phyloP scores from a whole-genome alignment of 2,113 vertebrate genomes.

The Petrocephalus microphthalmus region DNA sequence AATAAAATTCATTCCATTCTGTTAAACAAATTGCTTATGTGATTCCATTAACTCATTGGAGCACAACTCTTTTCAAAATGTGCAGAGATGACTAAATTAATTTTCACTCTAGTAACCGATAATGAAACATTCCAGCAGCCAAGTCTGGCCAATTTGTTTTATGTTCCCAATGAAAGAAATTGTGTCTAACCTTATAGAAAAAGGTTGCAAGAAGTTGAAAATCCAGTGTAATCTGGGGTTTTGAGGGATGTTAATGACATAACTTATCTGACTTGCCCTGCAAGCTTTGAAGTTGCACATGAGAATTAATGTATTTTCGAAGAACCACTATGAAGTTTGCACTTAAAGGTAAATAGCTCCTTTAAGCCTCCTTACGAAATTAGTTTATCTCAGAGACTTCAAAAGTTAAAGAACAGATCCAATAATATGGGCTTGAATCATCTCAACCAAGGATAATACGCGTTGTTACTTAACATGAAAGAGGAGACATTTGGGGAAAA shows the following conservation, averaged over 20 bases:
- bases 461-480: conserved; percentile 20
- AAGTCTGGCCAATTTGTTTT: neutral
- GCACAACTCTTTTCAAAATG: neutral
- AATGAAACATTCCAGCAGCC: neutral
- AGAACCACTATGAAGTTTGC: conserved; percentile 3
- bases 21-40: neutral
- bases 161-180: neutral
- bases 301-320: neutral
- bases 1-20: neutral
- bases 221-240: neutral
- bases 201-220: neutral
- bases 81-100: neutral
- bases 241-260: neutral
- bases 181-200: too few species aligned
- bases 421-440: conserved; percentile 17
- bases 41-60: neutral
- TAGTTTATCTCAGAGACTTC: conserved; percentile 26
- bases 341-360: conserved; percentile 10
- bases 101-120: neutral
- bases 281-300: neutral
- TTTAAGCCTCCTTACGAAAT: conserved; percentile 17
- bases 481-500: conserved; percentile 3
- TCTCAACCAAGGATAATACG: conserved; percentile 18
- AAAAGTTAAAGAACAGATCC: conserved; percentile 23
- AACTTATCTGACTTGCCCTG: neutral